Conservation (phyloP, 2,888 invertebrate species). For the Ecdyonurus torrentis region DNA sequence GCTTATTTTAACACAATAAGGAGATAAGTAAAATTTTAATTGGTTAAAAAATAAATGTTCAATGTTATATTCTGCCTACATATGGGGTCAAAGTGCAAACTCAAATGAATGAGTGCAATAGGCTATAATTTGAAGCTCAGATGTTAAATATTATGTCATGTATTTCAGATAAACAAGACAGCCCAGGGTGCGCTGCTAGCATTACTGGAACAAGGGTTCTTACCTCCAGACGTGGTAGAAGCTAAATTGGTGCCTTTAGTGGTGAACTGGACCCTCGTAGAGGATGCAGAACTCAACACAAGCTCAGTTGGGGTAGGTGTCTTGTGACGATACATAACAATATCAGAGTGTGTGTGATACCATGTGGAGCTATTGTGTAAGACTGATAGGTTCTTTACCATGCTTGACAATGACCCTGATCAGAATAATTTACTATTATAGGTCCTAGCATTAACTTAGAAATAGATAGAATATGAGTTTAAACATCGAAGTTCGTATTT, state of each 20-base stretch:
- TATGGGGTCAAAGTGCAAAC: too few species aligned
- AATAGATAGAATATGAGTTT: too few species aligned
- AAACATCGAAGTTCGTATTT: too few species aligned
- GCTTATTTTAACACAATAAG: too few species aligned
- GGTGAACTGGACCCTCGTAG: not conserved
- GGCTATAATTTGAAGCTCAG: not conserved
- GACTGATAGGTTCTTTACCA: too few species aligned
- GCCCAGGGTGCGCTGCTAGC: constrained; percentile 43
- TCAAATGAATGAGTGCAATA: not conserved
- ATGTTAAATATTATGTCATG: not conserved
- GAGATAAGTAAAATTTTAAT: too few species aligned
- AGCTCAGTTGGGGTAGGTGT: not conserved
- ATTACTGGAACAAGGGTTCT: constrained; percentile 44
- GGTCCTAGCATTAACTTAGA: too few species aligned
- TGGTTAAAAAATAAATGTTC: too few species aligned
- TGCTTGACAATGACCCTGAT: not conserved
- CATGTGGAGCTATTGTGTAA: too few species aligned
- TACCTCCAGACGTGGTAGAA: constrained; percentile 40
- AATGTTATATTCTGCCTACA: too few species aligned
- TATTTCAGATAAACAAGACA: constrained; percentile 41
- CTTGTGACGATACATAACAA: too few species aligned
- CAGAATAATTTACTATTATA: constrained; percentile 2
- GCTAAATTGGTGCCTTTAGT: constrained; percentile 41
- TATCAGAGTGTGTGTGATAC: too few species aligned
- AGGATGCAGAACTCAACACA: constrained; percentile 1